Base-by-base conservation (phyloP, 2,797 vertebrate genomes). In the Gymnocypris eckloni region DNA sequence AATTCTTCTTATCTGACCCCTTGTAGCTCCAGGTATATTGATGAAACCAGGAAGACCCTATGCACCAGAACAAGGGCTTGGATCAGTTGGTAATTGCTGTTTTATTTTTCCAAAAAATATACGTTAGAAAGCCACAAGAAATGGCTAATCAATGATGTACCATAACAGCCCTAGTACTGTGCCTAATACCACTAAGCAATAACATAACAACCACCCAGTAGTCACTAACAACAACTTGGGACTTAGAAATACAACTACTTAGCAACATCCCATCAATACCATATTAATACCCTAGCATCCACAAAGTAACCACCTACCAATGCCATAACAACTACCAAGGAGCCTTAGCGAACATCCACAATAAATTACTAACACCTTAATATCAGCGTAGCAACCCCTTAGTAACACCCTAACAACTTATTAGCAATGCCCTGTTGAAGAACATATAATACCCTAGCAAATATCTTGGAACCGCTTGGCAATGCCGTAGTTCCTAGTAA, bases 21-120 rank as follows among this genome's bases (percentile, higher is more conserved):
- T 70, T 89, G 78, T 92, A 98, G 98, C 98, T 50, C 97, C 95
- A 39, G 97, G 97, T 75, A 93, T 95, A 50, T 92, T 95, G 11
- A 94, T 95, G 67, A 99, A 97, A 89, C 84, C 86, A 71, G 97
- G 97, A 84, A 93, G 93, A 72, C 92, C 94, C 33, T 9, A 94
- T 86, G 91, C 94, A 67, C 59, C 92, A 0, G 96, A 96, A 82
- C 87, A 94, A 0, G 95, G 95, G 89, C 92, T 95, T 89, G 96
- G 96, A 86, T 93, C 94, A 0, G 92, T 96, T 45, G 96, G 97
- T 92, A 97, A 97, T 97, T 92, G 87, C 69, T 25, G 7, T 79
- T 66, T 11, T 45, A 33, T 69, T 12, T 81, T 91, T 70, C 90
- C n/a, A 28, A 45, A 75, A 33, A 54, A 61, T 37, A 61, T 13